Evolutionary conservation across 2,797 vertebrate genomes (phyloP).

Genomic region (Melanotaenia pygmaea): DNA sequence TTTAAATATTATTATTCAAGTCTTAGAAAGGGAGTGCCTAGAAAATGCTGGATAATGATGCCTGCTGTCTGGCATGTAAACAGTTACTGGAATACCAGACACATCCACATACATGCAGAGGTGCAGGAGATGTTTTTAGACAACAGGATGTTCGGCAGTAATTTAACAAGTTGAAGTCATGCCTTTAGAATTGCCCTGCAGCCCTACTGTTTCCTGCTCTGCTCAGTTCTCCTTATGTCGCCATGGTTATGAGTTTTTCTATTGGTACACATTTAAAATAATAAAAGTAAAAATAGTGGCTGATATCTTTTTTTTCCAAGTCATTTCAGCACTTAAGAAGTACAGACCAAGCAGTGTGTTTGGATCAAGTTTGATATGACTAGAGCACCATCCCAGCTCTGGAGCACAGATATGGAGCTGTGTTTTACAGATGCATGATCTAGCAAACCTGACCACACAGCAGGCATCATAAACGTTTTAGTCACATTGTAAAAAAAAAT

Average conservation of each 20-base stretch:
- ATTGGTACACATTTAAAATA: constrained; percentile 44
- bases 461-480: neutral
- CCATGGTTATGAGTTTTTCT: constrained; percentile 19
- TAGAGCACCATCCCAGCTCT: too few relatives aligned
- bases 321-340: too few relatives aligned
- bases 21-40: constrained; percentile 45
- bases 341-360: too few relatives aligned
- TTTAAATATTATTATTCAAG: constrained; percentile 24
- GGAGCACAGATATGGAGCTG: too few relatives aligned
- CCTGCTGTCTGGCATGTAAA: constrained; percentile 57
- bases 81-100: constrained; percentile 53
- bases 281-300: constrained; percentile 31
- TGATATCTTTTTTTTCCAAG: neutral
- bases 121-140: constrained; percentile 65
- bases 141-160: constrained; percentile 77
- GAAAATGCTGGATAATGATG: constrained; percentile 59
- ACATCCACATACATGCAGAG: constrained; percentile 40
- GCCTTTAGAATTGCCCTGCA: constrained; percentile 74
- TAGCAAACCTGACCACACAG: neutral
- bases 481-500: too few relatives aligned
- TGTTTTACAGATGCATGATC: neutral
- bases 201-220: constrained; percentile 65
- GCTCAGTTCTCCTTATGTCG: constrained; percentile 3
- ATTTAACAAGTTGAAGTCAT: constrained; percentile 80
- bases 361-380: too few relatives aligned